Base-by-base conservation (phyloP, 2,888 invertebrate species). In the Esperia sulphurella region DNA sequence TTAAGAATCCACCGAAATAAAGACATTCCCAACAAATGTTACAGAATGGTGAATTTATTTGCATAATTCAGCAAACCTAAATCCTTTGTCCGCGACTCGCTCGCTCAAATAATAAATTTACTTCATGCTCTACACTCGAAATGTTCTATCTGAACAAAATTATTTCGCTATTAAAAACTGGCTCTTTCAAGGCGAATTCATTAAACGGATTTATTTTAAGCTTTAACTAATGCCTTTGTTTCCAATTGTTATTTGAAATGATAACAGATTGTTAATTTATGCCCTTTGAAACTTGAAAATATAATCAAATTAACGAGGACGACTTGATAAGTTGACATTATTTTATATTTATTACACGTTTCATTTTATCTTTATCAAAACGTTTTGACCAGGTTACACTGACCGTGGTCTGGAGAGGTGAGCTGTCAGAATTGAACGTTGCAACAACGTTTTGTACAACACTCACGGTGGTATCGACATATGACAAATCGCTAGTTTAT, bases 21-120 rank as follows among this genome's bases (percentile, higher is more conserved):
- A 85, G 85, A 84, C 86, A 84, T 87, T 85, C 73, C 77, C 78
- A 83, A 86, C 88, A 88, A 88, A 86, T 88, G 88, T 88, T 87
- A 85, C 88, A 83, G 80, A 85, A 84, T 85, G 84, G 84, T 83
- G 86, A 87, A 87, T 87, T 85, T 86, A 88, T 88, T 88, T 88
- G 86, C 86, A 87, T 88, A 88, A 85, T 83, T 88, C 85, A 79
- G 76, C 79, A 81, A 85, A 83, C 80, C 84, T 80, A 80, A 87
- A 85, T 83, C 87, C 83, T 85, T 86, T 87, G 86, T 84, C 86
- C 84, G 84, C 77, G 68, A 74, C 73, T 75, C 74, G 75, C 71
- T 21, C 76, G 75, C 75, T 79, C 64, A 84, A 85, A 85, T 85
- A 87, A 87, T 87, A 86, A 87, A 88, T 87, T 83, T 82, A 77